Evolutionary conservation across 2,888 invertebrate genomes (phyloP), one percentile per base, ranked within the genome.

Genomic region (Argynnis bischoffii): DNA sequence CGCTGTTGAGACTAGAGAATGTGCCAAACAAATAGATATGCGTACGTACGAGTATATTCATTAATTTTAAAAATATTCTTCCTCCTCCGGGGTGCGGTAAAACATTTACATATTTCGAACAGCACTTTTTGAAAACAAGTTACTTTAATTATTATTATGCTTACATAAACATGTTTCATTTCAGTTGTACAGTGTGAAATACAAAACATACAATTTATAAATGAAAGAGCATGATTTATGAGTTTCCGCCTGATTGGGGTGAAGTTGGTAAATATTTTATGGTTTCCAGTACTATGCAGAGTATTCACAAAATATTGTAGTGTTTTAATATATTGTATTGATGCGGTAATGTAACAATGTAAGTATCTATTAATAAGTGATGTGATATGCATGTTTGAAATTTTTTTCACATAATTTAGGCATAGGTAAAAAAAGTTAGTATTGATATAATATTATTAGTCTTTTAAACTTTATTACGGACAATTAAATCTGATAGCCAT

Each of bases 171-270:
- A 15, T 47, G 57, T 57, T 57, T 21, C 57, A 54, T 48, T 48
- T 31, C 54, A 35, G 26, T 31, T 55, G n/a, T 31, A 31, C n/a
- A 55, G 55, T 55, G 48, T 64, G 47, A 47, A 57, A 57, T 26
- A 57, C 57, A 26, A 57, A 57, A 57, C 46, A 55, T 54, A 48
- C 31, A 54, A 31, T 48, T 63, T 55, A 63, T 54, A 55, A 63
- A 63, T 64, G 63, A 55, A 55, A 55, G 31, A 18, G 48, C 48
- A 48, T 64, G 63, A 64, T 64, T 64, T 55, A 64, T 55, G 63
- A 55, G 16, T 55, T 55, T 64, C 31, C 63, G 55, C 48, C 55
- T 47, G 55, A 64, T 55, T 64, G 55, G 46, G 48, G 63, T 55
- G 47, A 31, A 64, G 57, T 47, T 57, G 47, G 18, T 57, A 26